Evolutionary conservation across 2,797 vertebrate species (phyloP).

Genomic region (Lemur catta): DNA sequence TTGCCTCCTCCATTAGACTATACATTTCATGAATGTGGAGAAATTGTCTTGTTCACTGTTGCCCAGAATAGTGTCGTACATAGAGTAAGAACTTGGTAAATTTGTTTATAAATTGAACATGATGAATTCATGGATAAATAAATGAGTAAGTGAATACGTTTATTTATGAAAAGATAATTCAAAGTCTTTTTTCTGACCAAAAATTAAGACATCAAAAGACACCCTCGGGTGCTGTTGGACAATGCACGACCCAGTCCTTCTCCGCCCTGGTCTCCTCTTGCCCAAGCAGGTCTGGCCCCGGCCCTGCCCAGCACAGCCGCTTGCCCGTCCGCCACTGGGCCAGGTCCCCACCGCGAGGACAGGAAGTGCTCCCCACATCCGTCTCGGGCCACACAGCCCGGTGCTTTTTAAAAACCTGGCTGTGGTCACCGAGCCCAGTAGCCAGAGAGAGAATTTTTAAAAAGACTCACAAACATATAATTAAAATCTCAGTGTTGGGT

Average conservation of each 20-base stretch:
- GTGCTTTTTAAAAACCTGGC: slow-evolving; percentile 66
- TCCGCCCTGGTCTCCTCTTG: background rate
- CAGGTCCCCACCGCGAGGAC: slow-evolving; percentile 47
- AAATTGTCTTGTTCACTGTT: background rate
- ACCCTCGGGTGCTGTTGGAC: background rate
- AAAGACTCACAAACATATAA: background rate
- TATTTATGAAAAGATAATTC: background rate
- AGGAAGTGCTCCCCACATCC: slow-evolving; percentile 81
- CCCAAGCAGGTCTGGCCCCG: background rate
- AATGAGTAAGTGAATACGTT: background rate
- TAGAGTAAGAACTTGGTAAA: background rate
- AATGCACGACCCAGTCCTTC: background rate
- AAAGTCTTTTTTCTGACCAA: background rate
- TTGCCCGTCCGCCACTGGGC: background rate
- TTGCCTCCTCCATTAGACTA: background rate
- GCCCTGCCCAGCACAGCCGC: slow-evolving; percentile 52
- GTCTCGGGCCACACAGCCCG: slow-evolving; percentile 32
- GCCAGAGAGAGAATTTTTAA: slow-evolving; percentile 70
- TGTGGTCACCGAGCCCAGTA: slow-evolving; percentile 77
- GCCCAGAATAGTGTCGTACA: background rate
- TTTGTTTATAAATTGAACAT: background rate
- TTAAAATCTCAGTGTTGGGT: slow-evolving; percentile 58
- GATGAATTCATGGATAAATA: background rate
- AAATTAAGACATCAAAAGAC: background rate
- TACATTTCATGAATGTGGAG: background rate